Conservation (phyloP, 2,888 invertebrate genomes). For the Cataglyphis cursor region DNA sequence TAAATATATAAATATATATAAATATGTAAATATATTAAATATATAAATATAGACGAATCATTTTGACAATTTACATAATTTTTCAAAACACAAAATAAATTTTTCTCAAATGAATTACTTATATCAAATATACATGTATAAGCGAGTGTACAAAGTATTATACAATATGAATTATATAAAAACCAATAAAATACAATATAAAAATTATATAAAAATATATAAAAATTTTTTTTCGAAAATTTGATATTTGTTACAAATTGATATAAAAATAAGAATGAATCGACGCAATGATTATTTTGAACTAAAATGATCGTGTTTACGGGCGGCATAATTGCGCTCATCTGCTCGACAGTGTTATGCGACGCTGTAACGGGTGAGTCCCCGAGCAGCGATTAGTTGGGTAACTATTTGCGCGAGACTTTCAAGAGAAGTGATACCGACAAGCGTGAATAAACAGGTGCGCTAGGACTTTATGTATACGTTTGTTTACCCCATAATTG, state of each 20-base stretch:
- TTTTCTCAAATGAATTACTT: background rate
- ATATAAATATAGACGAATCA: background rate
- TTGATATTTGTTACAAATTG: constrained; percentile 5
- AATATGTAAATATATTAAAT: no score
- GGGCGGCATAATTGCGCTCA: constrained; percentile 44
- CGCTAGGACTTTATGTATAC: constrained; percentile 9
- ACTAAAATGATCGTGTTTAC: constrained; percentile 24
- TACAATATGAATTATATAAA: no score
- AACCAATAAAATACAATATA: background rate
- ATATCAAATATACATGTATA: background rate
- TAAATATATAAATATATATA: no score
- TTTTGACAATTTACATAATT: background rate
- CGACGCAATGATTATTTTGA: constrained; percentile 9
- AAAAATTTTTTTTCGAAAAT: background rate
- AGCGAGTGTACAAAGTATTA: background rate
- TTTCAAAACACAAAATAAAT: background rate
- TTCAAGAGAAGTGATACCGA: constrained; percentile 46
- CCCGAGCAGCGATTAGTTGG: constrained; percentile 44
- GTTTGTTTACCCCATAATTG: constrained; percentile 56
- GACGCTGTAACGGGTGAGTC: constrained; percentile 24
- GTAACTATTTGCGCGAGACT: constrained; percentile 57
- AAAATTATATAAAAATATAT: no score
- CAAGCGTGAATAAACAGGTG: constrained; percentile 49
- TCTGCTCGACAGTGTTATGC: constrained; percentile 33
- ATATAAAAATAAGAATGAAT: background rate